Base-by-base conservation (phyloP, 1,140 invertebrate species). In the Brachystomella parvula region DNA sequence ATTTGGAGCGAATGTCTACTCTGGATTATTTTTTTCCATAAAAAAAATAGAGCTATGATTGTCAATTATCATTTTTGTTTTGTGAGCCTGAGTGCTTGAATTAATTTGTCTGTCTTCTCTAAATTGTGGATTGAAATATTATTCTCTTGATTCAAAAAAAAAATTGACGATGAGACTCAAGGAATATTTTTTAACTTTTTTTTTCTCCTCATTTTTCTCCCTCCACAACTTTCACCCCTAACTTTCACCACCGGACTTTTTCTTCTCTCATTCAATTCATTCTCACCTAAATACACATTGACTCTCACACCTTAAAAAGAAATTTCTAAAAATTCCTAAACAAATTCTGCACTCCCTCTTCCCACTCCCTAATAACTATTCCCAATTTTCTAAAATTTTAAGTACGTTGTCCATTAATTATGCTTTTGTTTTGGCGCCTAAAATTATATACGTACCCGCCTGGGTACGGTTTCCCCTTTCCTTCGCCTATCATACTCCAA, bases 181-280 rank as follows among this genome's bases (percentile, higher is more conserved):
- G n/a, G n/a, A n/a, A n/a, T n/a, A n/a, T 24, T 61, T 9, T 47
- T 47, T 30, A 17, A 30, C 24, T 63, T 63, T 47, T 29, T 19
- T 47, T 29, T 47, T 47, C 47, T 24, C 24, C 19, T 28, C 30
- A 49, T 32, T 0, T 63, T 29, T 21, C 21, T 6, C 39, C 39
- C 39, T 17, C 60, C 49, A 56, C 19, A 29, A 49, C 44, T 47
- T 47, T 47, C 47, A 35, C 47, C 61, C 31, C 35, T 47, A 47
- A 47, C 44, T 63, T 44, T 47, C 35, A 47, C 44, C 47, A 12
- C 39, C n/a, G 12, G 21, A n/a, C 58, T 30, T 21, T 63, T 2
- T 57, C 47, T 53, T 56, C 49, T 53, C 24, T 15, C 24, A 53
- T 17, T 24, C 24, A 26, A 19, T 53, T 19, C 21, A 15, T n/a